A percentile compares a stretch with the other conserved stretches of the same genome.
These are phyloP conservation scores for Myocastor coypus DNA, from an alignment of 2,113 vertebrate genomes.

Conservation along the genomic window DNA sequence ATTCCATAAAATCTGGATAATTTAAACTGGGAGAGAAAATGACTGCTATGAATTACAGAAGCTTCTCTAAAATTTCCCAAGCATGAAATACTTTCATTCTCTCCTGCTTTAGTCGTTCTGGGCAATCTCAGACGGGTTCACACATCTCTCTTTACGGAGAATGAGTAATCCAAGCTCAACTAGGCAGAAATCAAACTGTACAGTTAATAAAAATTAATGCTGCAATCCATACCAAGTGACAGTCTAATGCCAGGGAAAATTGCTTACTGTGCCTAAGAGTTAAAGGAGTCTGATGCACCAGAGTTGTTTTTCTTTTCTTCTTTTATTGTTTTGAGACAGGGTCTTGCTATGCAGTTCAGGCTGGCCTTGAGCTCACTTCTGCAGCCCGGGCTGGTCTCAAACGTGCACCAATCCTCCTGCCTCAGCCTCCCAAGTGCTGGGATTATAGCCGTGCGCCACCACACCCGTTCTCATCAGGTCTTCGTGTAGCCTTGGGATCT, in stretches of 20 bases:
- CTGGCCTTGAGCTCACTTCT: too few relatives aligned
- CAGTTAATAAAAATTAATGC: constrained; percentile 80
- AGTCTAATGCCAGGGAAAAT: constrained; percentile 73
- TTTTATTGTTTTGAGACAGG: too few relatives aligned
- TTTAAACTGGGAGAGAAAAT: neutral
- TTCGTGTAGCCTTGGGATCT: constrained; percentile 73
- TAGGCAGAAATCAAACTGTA: constrained; percentile 76
- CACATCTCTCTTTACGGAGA: constrained; percentile 66
- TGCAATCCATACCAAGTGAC: constrained; percentile 73
- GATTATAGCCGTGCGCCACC: too few relatives aligned
- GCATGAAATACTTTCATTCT: constrained; percentile 48
- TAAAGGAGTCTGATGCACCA: constrained; percentile 72
- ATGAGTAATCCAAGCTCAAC: constrained; percentile 61
- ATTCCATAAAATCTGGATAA: constrained; percentile 19
- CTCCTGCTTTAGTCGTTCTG: constrained; percentile 41
- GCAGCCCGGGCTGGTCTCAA: too few relatives aligned
- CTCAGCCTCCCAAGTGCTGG: too few relatives aligned
- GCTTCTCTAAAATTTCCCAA: constrained; percentile 50
- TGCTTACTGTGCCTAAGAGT: constrained; percentile 80
- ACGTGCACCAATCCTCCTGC: too few relatives aligned
- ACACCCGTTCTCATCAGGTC: neutral
- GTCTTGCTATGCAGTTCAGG: too few relatives aligned
- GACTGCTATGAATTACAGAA: neutral
- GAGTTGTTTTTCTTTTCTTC: constrained; percentile 36
- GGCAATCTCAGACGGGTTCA: constrained; percentile 30